Conservation (phyloP, 2,113 vertebrate species). For the Coturnix japonica region DNA sequence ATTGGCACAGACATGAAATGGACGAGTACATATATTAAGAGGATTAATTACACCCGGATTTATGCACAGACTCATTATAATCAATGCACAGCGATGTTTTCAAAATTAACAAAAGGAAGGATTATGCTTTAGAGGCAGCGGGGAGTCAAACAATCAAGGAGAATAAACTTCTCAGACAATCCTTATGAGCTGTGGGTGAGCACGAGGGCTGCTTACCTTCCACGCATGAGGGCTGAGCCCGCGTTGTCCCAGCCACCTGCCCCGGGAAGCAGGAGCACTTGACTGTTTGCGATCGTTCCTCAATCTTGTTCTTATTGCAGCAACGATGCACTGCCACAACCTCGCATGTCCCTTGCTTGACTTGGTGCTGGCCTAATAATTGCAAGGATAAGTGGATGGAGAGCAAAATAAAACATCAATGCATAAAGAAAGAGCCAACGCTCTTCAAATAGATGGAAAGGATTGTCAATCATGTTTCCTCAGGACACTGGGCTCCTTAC, state of each 20-base stretch:
- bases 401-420: neutral
- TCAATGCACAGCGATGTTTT: constrained; percentile 21
- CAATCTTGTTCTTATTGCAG: constrained; percentile 98
- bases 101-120: constrained; percentile 58
- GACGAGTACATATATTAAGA: constrained; percentile 66
- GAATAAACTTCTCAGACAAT: neutral
- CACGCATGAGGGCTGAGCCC: constrained; percentile 92
- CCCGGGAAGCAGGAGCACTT: constrained; percentile 98
- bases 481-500: neutral
- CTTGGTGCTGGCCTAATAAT: constrained; percentile 86
- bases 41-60: constrained; percentile 72
- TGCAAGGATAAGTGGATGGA: neutral
- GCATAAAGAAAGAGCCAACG: neutral
- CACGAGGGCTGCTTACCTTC: constrained; percentile 85
- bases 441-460: neutral
- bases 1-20: constrained; percentile 30
- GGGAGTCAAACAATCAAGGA: constrained; percentile 33
- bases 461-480: neutral
- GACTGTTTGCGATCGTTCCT: constrained; percentile 94
- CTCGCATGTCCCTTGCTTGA: constrained; percentile 95
- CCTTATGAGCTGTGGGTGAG: neutral
- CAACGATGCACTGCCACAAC: constrained; percentile 94
- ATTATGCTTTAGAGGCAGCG: constrained; percentile 30
- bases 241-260: constrained; percentile 94
- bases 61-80: constrained; percentile 66